Percentiles rank a stretch among this genome's conserved stretches.
Conservation (phyloP, 2,113 vertebrate genomes). For the Anolis carolinensis region DNA sequence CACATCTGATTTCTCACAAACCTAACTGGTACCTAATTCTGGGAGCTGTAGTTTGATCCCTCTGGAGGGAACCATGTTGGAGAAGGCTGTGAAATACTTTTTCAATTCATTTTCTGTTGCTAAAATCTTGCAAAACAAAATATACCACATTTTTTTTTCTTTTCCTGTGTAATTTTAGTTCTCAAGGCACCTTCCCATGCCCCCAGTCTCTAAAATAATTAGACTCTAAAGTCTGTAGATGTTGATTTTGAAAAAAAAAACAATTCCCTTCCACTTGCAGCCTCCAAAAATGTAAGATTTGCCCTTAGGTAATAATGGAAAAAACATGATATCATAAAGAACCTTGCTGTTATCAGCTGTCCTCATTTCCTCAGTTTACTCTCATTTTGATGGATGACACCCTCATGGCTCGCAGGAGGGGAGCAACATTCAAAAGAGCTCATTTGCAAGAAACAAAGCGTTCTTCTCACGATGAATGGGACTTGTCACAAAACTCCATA, state of each 20-base stretch:
- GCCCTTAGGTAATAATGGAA: constrained; percentile 9
- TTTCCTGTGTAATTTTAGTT: background rate
- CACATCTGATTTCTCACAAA: too few relatives aligned
- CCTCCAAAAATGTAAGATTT: background rate
- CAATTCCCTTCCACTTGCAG: background rate
- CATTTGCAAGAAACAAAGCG: constrained; percentile 22
- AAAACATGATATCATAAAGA: constrained; percentile 14
- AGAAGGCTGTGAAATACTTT: background rate
- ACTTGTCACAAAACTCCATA: background rate
- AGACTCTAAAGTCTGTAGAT: background rate
- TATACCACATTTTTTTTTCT: background rate
- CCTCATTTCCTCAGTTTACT: constrained; percentile 7
- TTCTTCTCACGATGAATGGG: constrained; percentile 3
- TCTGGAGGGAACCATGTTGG: background rate
- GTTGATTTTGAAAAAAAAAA: background rate
- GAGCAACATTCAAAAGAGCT: constrained; percentile 5
- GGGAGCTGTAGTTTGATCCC: background rate
- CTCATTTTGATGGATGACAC: constrained; percentile 20
- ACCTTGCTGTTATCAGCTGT: constrained; percentile 11
- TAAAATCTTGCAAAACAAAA: background rate
- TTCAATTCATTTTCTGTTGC: background rate
- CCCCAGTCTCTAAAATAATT: background rate
- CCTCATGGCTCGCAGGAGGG: background rate
- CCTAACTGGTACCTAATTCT: background rate
- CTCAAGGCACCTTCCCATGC: background rate